phyloP scores from a whole-genome alignment of 1,140 invertebrate genomes.

The Diorhabda elongata region DNA sequence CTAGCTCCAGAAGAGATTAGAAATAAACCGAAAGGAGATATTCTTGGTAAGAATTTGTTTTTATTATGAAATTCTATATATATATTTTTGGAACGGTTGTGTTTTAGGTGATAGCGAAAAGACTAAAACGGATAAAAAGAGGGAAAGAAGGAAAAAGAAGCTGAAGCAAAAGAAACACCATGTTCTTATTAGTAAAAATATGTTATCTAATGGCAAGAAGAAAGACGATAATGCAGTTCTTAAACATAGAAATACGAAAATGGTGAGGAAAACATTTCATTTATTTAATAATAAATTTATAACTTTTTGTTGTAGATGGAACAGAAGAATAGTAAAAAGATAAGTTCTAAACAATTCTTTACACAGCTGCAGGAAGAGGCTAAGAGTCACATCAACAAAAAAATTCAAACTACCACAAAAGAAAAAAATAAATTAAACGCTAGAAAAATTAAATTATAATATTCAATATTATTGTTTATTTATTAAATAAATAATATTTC shows the following conservation, averaged over 20 bases:
- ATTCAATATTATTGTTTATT: background rate
- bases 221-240: conserved; percentile 57
- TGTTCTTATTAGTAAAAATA: conserved; percentile 55
- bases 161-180: conserved; percentile 60
- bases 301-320: conserved; percentile 46
- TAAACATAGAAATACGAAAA: conserved; percentile 61
- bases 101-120: conserved; percentile 73
- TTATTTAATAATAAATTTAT: conserved; percentile 8
- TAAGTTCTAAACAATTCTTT: conserved; percentile 81
- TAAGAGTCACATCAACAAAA: conserved; percentile 50
- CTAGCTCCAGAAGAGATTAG: conserved; percentile 94
- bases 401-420: conserved; percentile 41
- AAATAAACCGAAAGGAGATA: conserved; percentile 69
- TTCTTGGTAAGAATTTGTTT: conserved; percentile 53
- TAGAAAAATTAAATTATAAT: conserved; percentile 53
- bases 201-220: conserved; percentile 53
- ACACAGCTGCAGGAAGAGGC: conserved; percentile 73
- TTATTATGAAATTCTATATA: too few relatives aligned
- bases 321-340: conserved; percentile 50
- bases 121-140: conserved; percentile 82
- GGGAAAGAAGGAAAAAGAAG: conserved; percentile 86
- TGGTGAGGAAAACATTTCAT: conserved; percentile 41
- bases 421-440: conserved; percentile 43
- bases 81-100: background rate
- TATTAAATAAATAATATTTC: too few relatives aligned